Conservation (phyloP, 2,113 vertebrate species). For the Engystomops pustulosus region DNA sequence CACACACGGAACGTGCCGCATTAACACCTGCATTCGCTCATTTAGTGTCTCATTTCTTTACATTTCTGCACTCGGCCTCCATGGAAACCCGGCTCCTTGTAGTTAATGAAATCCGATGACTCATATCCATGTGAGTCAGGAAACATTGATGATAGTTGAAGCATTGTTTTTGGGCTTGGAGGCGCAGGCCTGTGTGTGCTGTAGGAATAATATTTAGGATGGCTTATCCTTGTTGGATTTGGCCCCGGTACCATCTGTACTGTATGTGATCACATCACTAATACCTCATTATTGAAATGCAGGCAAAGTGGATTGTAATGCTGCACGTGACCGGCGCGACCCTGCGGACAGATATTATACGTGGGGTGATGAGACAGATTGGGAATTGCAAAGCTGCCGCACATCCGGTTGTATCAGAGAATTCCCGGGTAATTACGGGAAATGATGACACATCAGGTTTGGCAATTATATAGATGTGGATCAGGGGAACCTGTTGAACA, state of each 20-base stretch:
- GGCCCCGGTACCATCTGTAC: not conserved
- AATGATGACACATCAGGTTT: not conserved
- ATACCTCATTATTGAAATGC: not conserved
- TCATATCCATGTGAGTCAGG: conserved; percentile 8
- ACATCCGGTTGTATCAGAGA: not conserved
- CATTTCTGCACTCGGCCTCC: not conserved
- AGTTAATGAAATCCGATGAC: conserved; percentile 5
- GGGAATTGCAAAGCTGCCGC: not conserved
- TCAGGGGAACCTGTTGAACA: not conserved
- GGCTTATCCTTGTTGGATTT: not conserved
- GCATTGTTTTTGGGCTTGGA: not conserved
- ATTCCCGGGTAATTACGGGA: not conserved
- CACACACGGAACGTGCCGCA: not conserved
- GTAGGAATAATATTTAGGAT: not conserved
- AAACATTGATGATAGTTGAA: not conserved
- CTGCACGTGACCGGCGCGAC: not conserved
- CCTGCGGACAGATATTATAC: not conserved
- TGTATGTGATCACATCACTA: not conserved
- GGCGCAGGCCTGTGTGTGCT: not conserved
- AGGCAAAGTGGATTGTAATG: not conserved
- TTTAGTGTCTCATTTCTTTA: not conserved
- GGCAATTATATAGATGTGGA: not conserved
- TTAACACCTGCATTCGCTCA: not conserved
- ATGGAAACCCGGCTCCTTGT: not conserved
- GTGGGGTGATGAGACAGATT: not conserved